Base-by-base conservation (phyloP, 1,140 invertebrate genomes). In the Alviniconcha marisindica region DNA sequence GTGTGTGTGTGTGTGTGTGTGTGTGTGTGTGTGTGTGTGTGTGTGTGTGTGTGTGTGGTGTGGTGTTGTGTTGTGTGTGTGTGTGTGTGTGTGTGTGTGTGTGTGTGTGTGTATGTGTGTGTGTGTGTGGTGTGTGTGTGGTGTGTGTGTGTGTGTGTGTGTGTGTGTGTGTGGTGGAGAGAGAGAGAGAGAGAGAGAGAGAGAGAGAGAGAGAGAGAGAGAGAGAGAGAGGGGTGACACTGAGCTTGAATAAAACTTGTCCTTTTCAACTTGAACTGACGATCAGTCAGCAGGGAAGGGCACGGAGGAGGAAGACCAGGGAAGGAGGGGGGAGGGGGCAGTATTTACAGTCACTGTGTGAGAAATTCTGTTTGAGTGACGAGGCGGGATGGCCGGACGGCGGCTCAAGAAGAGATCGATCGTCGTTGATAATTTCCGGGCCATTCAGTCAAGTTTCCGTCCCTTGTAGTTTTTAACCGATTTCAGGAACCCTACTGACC, bases 1-100 rank as follows among this genome's bases (percentile, higher is more conserved):
- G 18, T 18, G 44, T 31, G 36, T 31, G 40, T 0, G 73, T 44
- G 36, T 48, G 42, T 44, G 73, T 76, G 42, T 44, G 73, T 76
- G 40, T 1, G 73, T 63, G 60, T 63, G 60, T 63, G 60, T 63
- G 60, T 63, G 60, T 63, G 60, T 63, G 60, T 63, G 60, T 63
- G 60, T 63, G 60, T 63, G 60, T 63, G 60, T 63, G 10, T 63
- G 60, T 14, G 24, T 63, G 10, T 63, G 10, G 4, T 24, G 7
- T 7, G 7, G 10, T 63, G 24, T 63, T 7, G 24, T 4, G 5
- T 63, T 48, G 44, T 48, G 7, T 10, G 44, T 48, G 44, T 48
- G 44, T 18, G 5, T 48, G 56, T 60, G 10, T 51, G 48, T 51
- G 48, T 51, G 48, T 51, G 48, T 51, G 48, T 51, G 48, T 51